These are phyloP conservation scores for Hestina assimilis DNA, from an alignment of 1,140 invertebrate species.

Conservation along the genomic window DNA sequence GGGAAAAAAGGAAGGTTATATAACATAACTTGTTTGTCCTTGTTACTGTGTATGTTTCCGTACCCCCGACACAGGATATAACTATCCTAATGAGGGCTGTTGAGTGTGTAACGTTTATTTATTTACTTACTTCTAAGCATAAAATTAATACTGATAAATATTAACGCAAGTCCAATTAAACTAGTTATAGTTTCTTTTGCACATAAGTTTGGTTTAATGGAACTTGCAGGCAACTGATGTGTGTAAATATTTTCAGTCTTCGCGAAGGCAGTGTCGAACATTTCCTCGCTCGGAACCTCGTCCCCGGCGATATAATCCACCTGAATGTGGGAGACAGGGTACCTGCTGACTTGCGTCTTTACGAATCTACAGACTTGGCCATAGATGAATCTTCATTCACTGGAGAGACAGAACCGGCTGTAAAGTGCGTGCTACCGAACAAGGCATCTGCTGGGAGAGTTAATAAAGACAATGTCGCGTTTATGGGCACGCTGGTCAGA, in stretches of 20 bases:
- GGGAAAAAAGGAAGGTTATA: too few species aligned
- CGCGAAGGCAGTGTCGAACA: slow-evolving; percentile 92
- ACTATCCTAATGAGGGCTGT: too few species aligned
- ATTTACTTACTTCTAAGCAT: too few species aligned
- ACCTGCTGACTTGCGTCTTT: slow-evolving; percentile 96
- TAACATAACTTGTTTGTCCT: too few species aligned
- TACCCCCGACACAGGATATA: too few species aligned
- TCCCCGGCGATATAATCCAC: slow-evolving; percentile 98
- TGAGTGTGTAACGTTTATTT: too few species aligned
- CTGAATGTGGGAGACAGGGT: slow-evolving; percentile 97
- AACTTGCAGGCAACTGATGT: background rate
- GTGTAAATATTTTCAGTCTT: slow-evolving; percentile 79
- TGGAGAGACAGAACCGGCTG: slow-evolving; percentile 93
- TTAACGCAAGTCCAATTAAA: too few species aligned
- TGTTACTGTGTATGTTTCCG: too few species aligned
- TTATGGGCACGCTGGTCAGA: slow-evolving; percentile 98
- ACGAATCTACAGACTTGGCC: slow-evolving; percentile 93
- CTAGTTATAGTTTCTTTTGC: too few species aligned
- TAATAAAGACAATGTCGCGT: slow-evolving; percentile 94
- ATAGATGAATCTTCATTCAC: slow-evolving; percentile 99
- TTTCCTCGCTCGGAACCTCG: slow-evolving; percentile 95
- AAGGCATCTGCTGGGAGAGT: slow-evolving; percentile 79
- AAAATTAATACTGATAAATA: too few species aligned
- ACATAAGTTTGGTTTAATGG: too few species aligned
- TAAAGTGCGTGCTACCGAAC: slow-evolving; percentile 82